phyloP scores from a whole-genome alignment of 2,888 invertebrate species.

The Rosalia funebris region DNA sequence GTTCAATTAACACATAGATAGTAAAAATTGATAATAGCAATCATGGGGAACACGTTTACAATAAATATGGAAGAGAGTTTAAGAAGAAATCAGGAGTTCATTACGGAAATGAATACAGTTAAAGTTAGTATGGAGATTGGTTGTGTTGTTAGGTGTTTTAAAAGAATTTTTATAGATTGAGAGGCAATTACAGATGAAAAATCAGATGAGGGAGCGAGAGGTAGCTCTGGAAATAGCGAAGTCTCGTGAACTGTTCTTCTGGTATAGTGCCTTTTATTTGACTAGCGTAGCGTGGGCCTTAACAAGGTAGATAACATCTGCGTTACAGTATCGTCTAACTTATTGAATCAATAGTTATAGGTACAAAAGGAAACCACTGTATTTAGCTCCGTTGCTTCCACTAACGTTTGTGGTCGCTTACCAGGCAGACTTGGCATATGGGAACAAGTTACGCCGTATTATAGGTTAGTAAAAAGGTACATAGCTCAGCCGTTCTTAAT shows the following conservation, averaged over 20 bases:
- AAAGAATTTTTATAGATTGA: constrained; percentile 70
- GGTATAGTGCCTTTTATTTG: constrained; percentile 76
- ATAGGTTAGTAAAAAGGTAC: constrained; percentile 67
- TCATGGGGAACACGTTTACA: constrained; percentile 71
- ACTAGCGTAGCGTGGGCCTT: constrained; percentile 67
- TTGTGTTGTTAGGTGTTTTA: constrained; percentile 23
- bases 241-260: constrained; percentile 77
- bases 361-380: constrained; percentile 66
- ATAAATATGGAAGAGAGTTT: constrained; percentile 75
- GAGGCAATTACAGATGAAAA: constrained; percentile 82
- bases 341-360: constrained; percentile 47
- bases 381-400: constrained; percentile 76
- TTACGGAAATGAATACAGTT: constrained; percentile 73
- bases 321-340: no score
- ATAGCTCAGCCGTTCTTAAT: background rate
- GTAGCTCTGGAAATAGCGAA: constrained; percentile 77
- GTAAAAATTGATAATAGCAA: no score
- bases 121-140: constrained; percentile 64
- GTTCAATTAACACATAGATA: background rate
- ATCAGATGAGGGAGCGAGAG: constrained; percentile 80
- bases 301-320: constrained; percentile 65
- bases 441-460: constrained; percentile 79
- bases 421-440: constrained; percentile 81
- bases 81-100: constrained; percentile 76
- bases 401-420: constrained; percentile 77